Evolutionary conservation across 2,888 invertebrate species (phyloP).

Genomic region (Reticulitermes lucifugus): DNA sequence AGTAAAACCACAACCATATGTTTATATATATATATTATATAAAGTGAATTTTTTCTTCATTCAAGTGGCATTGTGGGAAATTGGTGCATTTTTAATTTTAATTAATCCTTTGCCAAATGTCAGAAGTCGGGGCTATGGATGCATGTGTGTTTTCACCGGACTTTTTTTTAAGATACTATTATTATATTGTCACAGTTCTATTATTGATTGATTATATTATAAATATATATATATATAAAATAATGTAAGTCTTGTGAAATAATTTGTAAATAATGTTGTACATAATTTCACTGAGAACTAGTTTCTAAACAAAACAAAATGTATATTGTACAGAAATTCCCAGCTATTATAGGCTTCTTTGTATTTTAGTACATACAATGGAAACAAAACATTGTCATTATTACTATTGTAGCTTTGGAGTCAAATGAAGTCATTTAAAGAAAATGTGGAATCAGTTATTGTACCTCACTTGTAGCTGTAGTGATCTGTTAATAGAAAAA

Average conservation of each 20-base stretch:
- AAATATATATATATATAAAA: constrained; percentile 52
- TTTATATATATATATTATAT: constrained; percentile 50
- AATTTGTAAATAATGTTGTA: constrained; percentile 54
- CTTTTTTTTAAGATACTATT: constrained; percentile 46
- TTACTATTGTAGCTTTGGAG: constrained; percentile 54
- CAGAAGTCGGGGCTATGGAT: constrained; percentile 40
- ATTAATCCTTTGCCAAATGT: constrained; percentile 41
- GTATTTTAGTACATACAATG: constrained; percentile 54
- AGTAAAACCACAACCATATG: constrained; percentile 33
- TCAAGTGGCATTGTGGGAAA: constrained; percentile 45
- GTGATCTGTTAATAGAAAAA: constrained; percentile 48
- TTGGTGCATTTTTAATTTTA: constrained; percentile 50
- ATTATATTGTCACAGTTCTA: constrained; percentile 51
- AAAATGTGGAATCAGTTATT: constrained; percentile 49
- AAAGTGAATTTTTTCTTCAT: constrained; percentile 47
- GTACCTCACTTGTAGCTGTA: constrained; percentile 48
- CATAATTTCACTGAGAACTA: constrained; percentile 52
- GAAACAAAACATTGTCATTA: constrained; percentile 53
- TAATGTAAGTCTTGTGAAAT: constrained; percentile 52
- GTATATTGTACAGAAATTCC: constrained; percentile 54
- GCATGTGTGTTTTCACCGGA: constrained; percentile 38
- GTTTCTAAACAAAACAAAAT: constrained; percentile 53
- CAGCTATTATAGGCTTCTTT: constrained; percentile 54
- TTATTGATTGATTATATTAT: constrained; percentile 48
- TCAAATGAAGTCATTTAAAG: constrained; percentile 53